These are phyloP conservation scores for Metallyticus violacea DNA, from an alignment of 2,888 invertebrate species.

Conservation along the genomic window DNA sequence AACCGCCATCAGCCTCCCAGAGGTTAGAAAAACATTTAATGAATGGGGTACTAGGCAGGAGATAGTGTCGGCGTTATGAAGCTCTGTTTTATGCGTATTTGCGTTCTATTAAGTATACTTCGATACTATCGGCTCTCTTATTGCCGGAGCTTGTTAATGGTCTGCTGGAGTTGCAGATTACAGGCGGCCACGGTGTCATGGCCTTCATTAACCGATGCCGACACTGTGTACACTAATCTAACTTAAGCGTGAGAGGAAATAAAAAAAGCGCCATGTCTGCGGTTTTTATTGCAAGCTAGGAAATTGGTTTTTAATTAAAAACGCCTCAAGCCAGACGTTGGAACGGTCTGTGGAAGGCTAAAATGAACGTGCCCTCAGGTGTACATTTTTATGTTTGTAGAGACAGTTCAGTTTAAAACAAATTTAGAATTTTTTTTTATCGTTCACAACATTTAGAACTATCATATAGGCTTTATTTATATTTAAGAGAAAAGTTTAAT, in stretches of 20 bases:
- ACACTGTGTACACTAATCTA: background rate
- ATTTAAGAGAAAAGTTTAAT: too few relatives aligned
- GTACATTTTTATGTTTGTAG: too few relatives aligned
- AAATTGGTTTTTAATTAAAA: background rate
- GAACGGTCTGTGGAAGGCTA: background rate
- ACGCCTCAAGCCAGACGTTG: background rate
- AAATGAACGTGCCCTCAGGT: background rate
- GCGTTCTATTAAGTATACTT: background rate
- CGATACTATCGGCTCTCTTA: background rate
- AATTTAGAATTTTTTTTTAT: too few relatives aligned
- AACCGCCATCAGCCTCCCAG: background rate
- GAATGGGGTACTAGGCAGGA: too few relatives aligned
- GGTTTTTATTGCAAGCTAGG: background rate
- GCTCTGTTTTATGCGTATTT: background rate
- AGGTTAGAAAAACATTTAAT: background rate
- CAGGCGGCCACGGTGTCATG: background rate
- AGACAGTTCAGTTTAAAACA: too few relatives aligned
- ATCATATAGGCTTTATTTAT: too few relatives aligned
- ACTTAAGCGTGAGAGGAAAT: background rate
- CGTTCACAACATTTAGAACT: too few relatives aligned
- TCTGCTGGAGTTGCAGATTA: background rate
- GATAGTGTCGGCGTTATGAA: too few relatives aligned
- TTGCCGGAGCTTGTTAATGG: background rate
- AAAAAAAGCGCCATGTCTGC: background rate
- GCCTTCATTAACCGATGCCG: background rate